Conservation (phyloP, 1,140 invertebrate genomes). For the Drosophila ohnishii region DNA sequence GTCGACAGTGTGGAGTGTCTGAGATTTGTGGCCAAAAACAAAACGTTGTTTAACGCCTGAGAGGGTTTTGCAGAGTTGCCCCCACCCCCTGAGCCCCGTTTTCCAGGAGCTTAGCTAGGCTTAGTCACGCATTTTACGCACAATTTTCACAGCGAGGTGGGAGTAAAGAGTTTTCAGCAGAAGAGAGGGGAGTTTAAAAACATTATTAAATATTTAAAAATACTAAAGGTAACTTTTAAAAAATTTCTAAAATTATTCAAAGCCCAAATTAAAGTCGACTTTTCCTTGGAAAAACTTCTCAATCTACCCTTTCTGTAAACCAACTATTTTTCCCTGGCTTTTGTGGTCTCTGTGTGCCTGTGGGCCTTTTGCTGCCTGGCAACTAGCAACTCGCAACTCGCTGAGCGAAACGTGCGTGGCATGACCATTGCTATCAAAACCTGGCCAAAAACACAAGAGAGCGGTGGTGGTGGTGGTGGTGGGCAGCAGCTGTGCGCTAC, state of each 20-base stretch:
- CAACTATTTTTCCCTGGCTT: conserved; percentile 8
- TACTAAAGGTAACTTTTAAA: not conserved
- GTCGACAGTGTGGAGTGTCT: conserved; percentile 37
- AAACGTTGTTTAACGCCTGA: conserved; percentile 57
- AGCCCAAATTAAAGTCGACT: not conserved
- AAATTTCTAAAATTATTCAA: not conserved
- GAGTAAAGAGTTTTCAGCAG: conserved; percentile 15
- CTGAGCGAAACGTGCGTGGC: conserved; percentile 30
- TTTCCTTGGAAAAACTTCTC: not conserved
- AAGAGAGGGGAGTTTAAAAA: not conserved
- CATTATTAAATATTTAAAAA: not conserved
- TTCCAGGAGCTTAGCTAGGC: not conserved
- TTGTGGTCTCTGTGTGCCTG: conserved; percentile 21
- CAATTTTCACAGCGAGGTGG: conserved; percentile 29
- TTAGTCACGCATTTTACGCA: conserved; percentile 70
- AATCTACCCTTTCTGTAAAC: conserved; percentile 1
- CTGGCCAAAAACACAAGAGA: conserved; percentile 33
- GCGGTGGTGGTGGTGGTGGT: not conserved
- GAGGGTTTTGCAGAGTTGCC: conserved; percentile 14
- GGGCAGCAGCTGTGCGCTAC: conserved; percentile 47
- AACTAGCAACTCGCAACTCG: conserved; percentile 2
- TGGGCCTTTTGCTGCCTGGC: conserved; percentile 35
- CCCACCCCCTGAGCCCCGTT: not conserved
- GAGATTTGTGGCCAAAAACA: conserved; percentile 70
- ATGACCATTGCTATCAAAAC: conserved; percentile 51